Conservation (phyloP, 2,888 invertebrate species). For the Microctonus brassicae region DNA sequence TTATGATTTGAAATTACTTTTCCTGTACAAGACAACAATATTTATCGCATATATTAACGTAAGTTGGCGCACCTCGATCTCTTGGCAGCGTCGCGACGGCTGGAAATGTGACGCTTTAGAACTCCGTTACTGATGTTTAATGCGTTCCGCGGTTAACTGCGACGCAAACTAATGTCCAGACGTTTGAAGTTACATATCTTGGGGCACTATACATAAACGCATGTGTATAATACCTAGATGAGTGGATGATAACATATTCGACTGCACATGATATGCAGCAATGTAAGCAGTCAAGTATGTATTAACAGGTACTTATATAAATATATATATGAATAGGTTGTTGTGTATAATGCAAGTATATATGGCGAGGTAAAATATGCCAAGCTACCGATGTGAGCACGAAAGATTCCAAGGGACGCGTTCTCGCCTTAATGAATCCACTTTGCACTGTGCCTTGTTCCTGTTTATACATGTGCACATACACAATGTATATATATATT, state of each 20-base stretch:
- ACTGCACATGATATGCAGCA: constrained; percentile 25
- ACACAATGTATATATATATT: background rate
- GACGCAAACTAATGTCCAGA: constrained; percentile 67
- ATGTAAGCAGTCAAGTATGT: constrained; percentile 15
- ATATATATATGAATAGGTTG: constrained; percentile 9
- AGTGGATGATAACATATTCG: constrained; percentile 33
- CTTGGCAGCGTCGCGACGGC: constrained; percentile 33
- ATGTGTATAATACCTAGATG: constrained; percentile 36
- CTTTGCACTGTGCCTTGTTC: constrained; percentile 54
- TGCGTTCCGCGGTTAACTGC: constrained; percentile 63
- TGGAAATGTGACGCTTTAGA: constrained; percentile 54
- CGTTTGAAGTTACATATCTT: constrained; percentile 49
- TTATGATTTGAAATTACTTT: constrained; percentile 3
- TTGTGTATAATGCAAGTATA: constrained; percentile 8
- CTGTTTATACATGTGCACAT: background rate
- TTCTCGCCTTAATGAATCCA: constrained; percentile 64
- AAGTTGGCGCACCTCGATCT: constrained; percentile 19
- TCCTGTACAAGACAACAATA: background rate
- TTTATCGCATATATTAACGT: constrained; percentile 6
- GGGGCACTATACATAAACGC: constrained; percentile 40
- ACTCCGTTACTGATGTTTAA: constrained; percentile 66
- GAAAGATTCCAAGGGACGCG: constrained; percentile 58
- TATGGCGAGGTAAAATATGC: constrained; percentile 28
- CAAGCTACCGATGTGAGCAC: constrained; percentile 54
- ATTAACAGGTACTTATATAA: constrained; percentile 14